phyloP scores from a whole-genome alignment of 2,888 invertebrate genomes.

The Acronicta leporina region DNA sequence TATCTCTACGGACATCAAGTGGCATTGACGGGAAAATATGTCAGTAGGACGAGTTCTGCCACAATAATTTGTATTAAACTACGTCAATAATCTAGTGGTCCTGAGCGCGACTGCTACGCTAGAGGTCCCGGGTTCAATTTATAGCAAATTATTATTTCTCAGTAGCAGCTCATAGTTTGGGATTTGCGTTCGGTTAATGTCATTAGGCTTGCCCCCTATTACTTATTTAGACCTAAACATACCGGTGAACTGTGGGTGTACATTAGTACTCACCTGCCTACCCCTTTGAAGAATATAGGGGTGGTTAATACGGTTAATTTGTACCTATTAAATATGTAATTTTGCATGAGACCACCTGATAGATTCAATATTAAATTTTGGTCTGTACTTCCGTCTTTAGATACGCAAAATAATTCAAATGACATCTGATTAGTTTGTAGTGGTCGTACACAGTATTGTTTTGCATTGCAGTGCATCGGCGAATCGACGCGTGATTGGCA shows the following conservation, averaged over 20 bases:
- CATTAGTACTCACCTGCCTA: too few relatives aligned
- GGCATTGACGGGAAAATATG: conserved; percentile 44
- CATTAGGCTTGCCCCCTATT: too few relatives aligned
- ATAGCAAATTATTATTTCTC: too few relatives aligned
- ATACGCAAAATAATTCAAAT: conserved; percentile 48
- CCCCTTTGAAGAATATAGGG: too few relatives aligned
- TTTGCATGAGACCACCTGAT: conserved; percentile 13
- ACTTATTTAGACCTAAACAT: too few relatives aligned
- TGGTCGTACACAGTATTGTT: conserved; percentile 48
- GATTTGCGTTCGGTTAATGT: too few relatives aligned
- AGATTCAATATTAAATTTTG: conserved; percentile 14
- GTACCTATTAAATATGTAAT: conserved; percentile 21
- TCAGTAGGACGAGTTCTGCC: conserved; percentile 40
- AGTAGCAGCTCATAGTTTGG: too few relatives aligned
- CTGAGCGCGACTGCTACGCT: too few relatives aligned
- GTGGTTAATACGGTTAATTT: too few relatives aligned
- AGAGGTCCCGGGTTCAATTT: too few relatives aligned
- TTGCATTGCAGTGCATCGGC: conserved; percentile 66
- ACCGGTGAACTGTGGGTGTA: too few relatives aligned
- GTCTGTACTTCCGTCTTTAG: conserved; percentile 38
- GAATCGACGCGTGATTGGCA: conserved; percentile 71
- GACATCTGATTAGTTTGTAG: conserved; percentile 51
- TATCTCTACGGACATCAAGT: conserved; percentile 27
- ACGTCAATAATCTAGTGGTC: too few relatives aligned
- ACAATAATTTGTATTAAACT: conserved; percentile 12